Conservation (phyloP, 2,888 invertebrate species). For the Acholoe squamosa region DNA sequence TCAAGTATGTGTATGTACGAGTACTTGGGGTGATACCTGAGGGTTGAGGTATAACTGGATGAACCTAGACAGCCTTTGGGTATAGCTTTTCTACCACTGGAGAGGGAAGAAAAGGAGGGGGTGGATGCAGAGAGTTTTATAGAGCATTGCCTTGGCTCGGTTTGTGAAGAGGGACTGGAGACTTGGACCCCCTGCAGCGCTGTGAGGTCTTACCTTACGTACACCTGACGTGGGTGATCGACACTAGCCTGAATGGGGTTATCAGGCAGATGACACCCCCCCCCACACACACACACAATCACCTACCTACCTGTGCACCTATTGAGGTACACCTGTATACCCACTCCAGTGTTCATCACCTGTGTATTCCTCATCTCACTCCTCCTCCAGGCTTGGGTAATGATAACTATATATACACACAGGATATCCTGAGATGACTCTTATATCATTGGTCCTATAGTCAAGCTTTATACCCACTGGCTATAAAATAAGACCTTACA, state of each 20-base stretch:
- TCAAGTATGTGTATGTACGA: background rate
- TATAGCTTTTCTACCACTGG: too few species aligned
- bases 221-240: background rate
- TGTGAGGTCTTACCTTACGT: background rate
- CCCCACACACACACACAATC: background rate
- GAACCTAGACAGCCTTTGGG: too few species aligned
- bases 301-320: background rate
- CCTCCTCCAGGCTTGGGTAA: background rate
- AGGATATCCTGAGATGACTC: background rate
- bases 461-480: too few species aligned
- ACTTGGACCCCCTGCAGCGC: slow-evolving; percentile 8
- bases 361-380: background rate
- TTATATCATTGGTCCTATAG: background rate
- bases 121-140: too few species aligned
- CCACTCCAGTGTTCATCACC: slow-evolving; percentile 10
- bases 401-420: background rate
- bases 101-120: background rate
- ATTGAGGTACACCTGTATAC: background rate
- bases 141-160: background rate
- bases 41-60: too few species aligned
- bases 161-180: background rate
- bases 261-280: background rate
- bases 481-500: too few species aligned
- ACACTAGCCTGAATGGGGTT: background rate
- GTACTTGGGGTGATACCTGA: too few species aligned